phyloP scores from a whole-genome alignment of 2,797 vertebrate genomes.

The Dryobates pubescens region DNA sequence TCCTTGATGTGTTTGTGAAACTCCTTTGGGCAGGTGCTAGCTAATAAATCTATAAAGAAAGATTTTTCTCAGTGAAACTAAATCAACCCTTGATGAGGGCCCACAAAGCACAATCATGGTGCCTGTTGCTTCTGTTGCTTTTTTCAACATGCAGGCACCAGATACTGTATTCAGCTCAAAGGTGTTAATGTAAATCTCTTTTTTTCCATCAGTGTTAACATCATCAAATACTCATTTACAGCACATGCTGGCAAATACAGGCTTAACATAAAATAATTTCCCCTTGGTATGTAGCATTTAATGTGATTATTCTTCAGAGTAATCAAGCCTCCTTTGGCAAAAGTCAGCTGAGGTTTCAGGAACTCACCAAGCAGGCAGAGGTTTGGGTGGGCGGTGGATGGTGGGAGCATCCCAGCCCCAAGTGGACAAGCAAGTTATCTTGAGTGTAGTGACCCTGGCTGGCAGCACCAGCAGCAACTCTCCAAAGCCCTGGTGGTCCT shows the following conservation, averaged over 20 bases:
- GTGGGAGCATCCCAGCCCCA: neutral
- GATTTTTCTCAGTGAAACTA: neutral
- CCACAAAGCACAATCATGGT: neutral
- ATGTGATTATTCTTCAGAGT: neutral
- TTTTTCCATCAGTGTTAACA: neutral
- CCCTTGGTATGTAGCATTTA: neutral
- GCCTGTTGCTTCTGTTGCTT: neutral
- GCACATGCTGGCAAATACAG: neutral
- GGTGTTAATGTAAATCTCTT: neutral
- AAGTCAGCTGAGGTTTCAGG: neutral
- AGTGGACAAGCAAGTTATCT: neutral
- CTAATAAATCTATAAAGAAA: neutral
- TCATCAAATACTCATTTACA: slow-evolving; percentile 14
- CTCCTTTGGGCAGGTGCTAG: neutral
- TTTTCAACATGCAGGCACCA: neutral
- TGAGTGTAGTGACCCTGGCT: neutral
- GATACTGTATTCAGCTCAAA: neutral
- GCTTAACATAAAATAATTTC: neutral
- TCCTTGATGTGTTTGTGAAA: neutral
- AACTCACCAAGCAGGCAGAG: neutral
- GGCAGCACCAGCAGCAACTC: neutral
- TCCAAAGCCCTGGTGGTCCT: neutral
- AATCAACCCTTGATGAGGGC: neutral
- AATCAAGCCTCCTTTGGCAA: neutral
- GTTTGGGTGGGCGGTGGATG: neutral